Conservation (phyloP, 2,797 vertebrate genomes). For the Periophthalmus magnuspinnatus region DNA sequence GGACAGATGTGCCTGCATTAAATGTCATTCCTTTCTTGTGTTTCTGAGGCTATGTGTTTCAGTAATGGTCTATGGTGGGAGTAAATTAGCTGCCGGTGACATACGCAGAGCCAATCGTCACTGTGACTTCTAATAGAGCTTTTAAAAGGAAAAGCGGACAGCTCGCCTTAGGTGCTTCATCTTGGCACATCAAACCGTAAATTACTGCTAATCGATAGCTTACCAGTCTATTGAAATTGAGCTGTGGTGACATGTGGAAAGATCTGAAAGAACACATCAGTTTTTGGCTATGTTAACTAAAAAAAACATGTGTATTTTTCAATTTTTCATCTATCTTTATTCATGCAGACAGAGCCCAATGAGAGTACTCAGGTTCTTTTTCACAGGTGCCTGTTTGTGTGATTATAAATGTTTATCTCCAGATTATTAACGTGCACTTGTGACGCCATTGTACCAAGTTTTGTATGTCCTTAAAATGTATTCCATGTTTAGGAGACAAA, state of each 20-base stretch:
- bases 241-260: slow-evolving; percentile 67
- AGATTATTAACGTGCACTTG: too few relatives aligned
- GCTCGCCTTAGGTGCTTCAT: slow-evolving; percentile 73
- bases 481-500: too few relatives aligned
- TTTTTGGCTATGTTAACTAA: neutral
- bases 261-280: slow-evolving; percentile 13
- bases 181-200: slow-evolving; percentile 76
- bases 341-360: too few relatives aligned
- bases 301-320: too few relatives aligned
- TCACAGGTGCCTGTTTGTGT: too few relatives aligned
- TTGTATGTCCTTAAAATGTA: too few relatives aligned
- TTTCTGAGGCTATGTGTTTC: slow-evolving; percentile 42
- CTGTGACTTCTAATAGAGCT: slow-evolving; percentile 76
- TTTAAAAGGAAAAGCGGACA: slow-evolving; percentile 78
- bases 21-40: slow-evolving; percentile 52
- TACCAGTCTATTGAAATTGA: slow-evolving; percentile 82
- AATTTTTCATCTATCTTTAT: too few relatives aligned
- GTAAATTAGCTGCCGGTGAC: slow-evolving; percentile 78
- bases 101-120: slow-evolving; percentile 61
- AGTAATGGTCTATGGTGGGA: slow-evolving; percentile 66
- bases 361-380: too few relatives aligned
- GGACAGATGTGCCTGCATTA: slow-evolving; percentile 55
- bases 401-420: too few relatives aligned
- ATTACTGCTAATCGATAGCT: slow-evolving; percentile 81
- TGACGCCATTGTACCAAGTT: too few relatives aligned